Percentiles rank a stretch among this genome's conserved stretches.
These are phyloP conservation scores for Salminus brasiliensis DNA, from an alignment of 2,113 vertebrate genomes.

Conservation along the genomic window DNA sequence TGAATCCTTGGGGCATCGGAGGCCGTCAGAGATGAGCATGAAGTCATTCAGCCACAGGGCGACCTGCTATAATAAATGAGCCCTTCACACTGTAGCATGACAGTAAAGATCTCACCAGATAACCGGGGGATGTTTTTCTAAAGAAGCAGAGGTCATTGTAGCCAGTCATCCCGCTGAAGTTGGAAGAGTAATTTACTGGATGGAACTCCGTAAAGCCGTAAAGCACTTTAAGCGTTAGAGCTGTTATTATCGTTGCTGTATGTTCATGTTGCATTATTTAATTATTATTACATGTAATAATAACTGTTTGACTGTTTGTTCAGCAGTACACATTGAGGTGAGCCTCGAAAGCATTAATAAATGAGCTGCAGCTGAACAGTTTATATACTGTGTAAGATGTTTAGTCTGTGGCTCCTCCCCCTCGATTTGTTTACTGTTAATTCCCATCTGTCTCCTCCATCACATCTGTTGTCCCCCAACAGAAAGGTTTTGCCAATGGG, in stretches of 20 bases:
- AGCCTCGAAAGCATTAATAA: too few species aligned
- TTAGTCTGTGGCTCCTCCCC: too few species aligned
- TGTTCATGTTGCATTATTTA: background rate
- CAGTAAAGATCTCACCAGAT: conserved; percentile 3
- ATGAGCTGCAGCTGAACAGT: too few species aligned
- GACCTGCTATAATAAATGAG: conserved; percentile 20
- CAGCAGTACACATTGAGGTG: too few species aligned
- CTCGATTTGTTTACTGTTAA: too few species aligned
- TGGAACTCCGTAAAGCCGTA: background rate
- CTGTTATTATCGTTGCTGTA: background rate
- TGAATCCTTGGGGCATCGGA: conserved; percentile 1
- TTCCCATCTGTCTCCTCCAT: too few species aligned
- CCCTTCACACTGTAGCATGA: background rate
- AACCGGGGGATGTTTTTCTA: background rate
- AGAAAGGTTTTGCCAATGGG: too few species aligned
- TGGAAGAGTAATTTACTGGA: background rate
- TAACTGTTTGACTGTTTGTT: too few species aligned
- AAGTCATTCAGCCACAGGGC: conserved; percentile 1
- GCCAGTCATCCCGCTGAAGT: background rate
- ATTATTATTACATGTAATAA: too few species aligned
- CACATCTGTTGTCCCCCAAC: too few species aligned
- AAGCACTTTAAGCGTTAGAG: background rate
- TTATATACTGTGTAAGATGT: too few species aligned
- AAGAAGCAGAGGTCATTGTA: background rate
- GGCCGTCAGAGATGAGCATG: conserved; percentile 8